Base-by-base conservation (phyloP, 2,113 vertebrate species). In the Catharus bicknelli region DNA sequence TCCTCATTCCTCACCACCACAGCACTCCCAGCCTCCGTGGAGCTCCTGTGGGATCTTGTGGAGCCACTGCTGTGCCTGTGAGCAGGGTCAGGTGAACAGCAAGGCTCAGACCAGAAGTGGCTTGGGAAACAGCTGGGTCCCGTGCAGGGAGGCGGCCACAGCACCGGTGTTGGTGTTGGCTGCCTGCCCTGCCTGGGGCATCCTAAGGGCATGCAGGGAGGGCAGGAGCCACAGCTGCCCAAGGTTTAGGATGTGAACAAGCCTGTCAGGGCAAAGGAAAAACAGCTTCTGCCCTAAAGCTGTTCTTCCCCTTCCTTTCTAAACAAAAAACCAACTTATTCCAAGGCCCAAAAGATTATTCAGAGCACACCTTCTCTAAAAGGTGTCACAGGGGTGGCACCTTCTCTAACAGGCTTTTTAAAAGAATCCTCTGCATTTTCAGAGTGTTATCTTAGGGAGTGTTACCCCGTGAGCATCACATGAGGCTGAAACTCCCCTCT, bases 1-100 rank as follows among this genome's bases (percentile, higher is more conserved):
- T 45, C 63, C 32, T 1, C 21, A 5, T 5, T 29, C 36, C 45
- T 81, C 81, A 38, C 15, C 25, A 3, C 20, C 0, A 13, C 61
- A n/a, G 67, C 64, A 2, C 26, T 70, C 29, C 63, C 8, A 2
- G 32, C 69, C n/a, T 38, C 45, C 0, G 0, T 3, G 50, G 50
- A 6, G 30, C 42, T 81, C 51, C 77, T 8, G 2, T 0, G 14
- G 69, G 64, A 50, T 26, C 42, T 23, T 7, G 6, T 1, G 1
- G 64, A 75, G 78, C 57, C 63, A 3, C 29, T 6, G 23, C 78
- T 45, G 47, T 34, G 38, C 61, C 53, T 8, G 10, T 2, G 4
- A 69, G 53, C 1, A 0, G 29, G 18, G 23, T n/a, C 47, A 86
- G 68, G 61, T 34, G 77, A 68, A 53, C 1, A 0, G 64, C 43